Base-by-base conservation (phyloP, 2,888 invertebrate species). In the Apotomis capreana region DNA sequence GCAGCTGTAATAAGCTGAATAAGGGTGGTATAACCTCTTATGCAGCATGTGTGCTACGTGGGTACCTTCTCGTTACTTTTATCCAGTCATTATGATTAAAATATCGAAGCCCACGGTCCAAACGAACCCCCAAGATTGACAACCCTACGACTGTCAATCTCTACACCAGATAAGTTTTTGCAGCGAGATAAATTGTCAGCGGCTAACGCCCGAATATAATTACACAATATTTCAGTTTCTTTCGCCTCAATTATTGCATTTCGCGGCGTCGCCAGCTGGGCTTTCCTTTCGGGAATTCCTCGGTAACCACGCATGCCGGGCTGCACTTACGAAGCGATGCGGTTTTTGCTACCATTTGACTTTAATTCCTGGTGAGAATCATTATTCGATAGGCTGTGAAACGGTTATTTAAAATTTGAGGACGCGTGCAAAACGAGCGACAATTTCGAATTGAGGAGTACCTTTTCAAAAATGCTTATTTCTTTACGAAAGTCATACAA, bases 191-290 rank as follows among this genome's bases (percentile, higher is more conserved):
- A 82, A 86, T 84, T 81, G 84, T 83, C 78, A 79, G 80, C 80
- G 79, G 80, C 79, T 76, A 79, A 81, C 81, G 78, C 81, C 80
- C 80, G 84, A 84, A 87, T 88, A 88, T 89, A 91, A 90, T 90
- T 89, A 89, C 81, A 85, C 84, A 84, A 90, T 87, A 89, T 88
- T 89, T 89, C 84, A 88, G 83, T 76, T 77, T 76, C 85, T 90
- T 92, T 91, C 89, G 82, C 84, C 79, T 83, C 88, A 90, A 91
- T 92, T 89, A 91, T 87, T 84, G 87, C 89, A 89, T 90, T 89
- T 87, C 83, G 80, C 78, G 74, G 79, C 77, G 76, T 77, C 76
- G 80, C 80, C 85, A 82, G 86, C 84, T 80, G 83, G 80, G 81
- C 78, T 81, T 9, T 75, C 84, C 82, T 83, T 89, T 85, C 79